Conservation (phyloP, 2,888 invertebrate species). For the Protodeltote pygarga region DNA sequence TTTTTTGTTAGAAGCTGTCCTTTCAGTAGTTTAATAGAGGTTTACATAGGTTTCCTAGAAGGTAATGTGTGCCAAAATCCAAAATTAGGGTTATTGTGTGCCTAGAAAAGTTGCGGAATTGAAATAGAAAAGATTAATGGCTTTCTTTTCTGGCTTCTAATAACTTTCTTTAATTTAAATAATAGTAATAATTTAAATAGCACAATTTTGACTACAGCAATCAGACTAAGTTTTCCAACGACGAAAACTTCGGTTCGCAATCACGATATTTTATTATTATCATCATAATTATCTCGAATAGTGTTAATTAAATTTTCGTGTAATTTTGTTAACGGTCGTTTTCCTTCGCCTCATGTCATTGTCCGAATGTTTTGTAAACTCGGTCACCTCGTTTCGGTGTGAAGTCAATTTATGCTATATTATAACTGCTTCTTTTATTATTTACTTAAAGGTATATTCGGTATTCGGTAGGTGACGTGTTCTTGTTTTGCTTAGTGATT, state of each 20-base stretch:
- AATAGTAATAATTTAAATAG: too few relatives aligned
- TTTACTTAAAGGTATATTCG: conserved; percentile 1
- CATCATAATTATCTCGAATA: too few relatives aligned
- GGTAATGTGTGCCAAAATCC: conserved; percentile 2
- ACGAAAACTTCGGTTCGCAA: too few relatives aligned
- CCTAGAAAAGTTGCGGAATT: conserved; percentile 15
- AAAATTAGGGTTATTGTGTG: conserved; percentile 22
- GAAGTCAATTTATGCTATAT: conserved; percentile 10
- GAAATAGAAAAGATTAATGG: background rate
- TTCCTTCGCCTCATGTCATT: conserved; percentile 25
- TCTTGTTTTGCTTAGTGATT: background rate
- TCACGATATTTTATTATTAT: too few relatives aligned
- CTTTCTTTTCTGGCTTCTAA: conserved; percentile 3
- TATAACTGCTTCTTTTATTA: background rate
- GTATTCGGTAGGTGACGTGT: background rate
- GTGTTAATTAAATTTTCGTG: conserved; percentile 21
- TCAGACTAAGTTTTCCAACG: too few relatives aligned
- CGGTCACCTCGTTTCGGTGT: conserved; percentile 42
- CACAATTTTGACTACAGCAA: too few relatives aligned
- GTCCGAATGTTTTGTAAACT: conserved; percentile 34
- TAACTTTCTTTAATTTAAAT: too few relatives aligned
- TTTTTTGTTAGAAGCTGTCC: conserved; percentile 3
- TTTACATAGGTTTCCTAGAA: conserved; percentile 7
- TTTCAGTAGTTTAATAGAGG: conserved; percentile 2
- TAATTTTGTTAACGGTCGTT: conserved; percentile 27